These are phyloP conservation scores for Magallana gigas DNA, from an alignment of 1,140 invertebrate genomes.

Conservation along the genomic window DNA sequence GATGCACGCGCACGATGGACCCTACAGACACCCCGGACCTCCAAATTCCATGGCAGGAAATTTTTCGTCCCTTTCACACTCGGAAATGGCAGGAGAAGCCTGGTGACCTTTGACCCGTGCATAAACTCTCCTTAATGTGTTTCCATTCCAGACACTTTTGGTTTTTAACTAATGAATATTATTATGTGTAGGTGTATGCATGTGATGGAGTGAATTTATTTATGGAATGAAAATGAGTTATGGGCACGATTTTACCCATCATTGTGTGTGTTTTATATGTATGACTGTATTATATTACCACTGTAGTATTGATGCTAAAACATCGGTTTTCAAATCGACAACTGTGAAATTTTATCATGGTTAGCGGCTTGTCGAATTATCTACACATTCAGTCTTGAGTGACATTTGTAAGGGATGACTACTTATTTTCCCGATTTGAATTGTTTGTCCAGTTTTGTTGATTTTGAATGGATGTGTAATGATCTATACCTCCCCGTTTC, in stretches of 20 bases:
- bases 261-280: neutral
- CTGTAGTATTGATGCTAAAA: neutral
- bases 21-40: conserved; percentile 53
- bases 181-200: conserved; percentile 33
- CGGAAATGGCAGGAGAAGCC: conserved; percentile 63
- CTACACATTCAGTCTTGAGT: neutral
- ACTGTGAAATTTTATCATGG: neutral
- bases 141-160: conserved; percentile 42
- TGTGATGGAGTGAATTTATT: conserved; percentile 22
- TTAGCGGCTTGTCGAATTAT: neutral
- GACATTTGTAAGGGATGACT: neutral
- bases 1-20: conserved; percentile 58
- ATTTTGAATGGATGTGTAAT: conserved; percentile 8
- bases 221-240: conserved; percentile 23
- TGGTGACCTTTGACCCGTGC: conserved; percentile 58
- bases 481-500: neutral
- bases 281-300: conserved; percentile 10
- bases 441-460: neutral
- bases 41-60: conserved; percentile 57
- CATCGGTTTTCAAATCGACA: neutral
- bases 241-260: conserved; percentile 5
- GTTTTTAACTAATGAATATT: conserved; percentile 32
- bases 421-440: neutral
- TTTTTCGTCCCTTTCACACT: conserved; percentile 57
- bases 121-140: neutral